These are phyloP conservation scores for Sardina pilchardus DNA, from an alignment of 2,113 vertebrate species.

Conservation along the genomic window DNA sequence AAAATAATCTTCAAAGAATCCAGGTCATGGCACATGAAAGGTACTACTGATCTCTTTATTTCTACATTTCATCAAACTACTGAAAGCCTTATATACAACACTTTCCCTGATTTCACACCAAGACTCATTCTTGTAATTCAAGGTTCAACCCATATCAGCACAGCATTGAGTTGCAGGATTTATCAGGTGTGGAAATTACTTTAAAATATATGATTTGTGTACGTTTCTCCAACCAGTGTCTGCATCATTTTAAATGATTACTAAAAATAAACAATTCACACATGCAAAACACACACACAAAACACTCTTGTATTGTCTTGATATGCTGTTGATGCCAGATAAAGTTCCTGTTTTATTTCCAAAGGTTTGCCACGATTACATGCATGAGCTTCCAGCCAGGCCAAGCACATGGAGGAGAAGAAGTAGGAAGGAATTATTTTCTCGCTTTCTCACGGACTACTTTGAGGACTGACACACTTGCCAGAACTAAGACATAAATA, in stretches of 20 bases:
- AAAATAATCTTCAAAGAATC: neutral
- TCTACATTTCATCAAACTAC: neutral
- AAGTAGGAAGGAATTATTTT: neutral
- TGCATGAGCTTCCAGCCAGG: neutral
- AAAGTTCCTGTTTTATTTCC: neutral
- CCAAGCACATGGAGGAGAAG: neutral
- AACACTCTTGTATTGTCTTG: neutral
- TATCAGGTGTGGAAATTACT: neutral
- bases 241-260: neutral
- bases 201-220: neutral
- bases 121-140: neutral
- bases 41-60: neutral
- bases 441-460: slow-evolving; percentile 3
- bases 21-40: neutral
- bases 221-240: neutral
- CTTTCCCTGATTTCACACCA: neutral
- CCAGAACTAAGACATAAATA: neutral
- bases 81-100: neutral
- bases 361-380: neutral
- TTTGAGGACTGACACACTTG: neutral
- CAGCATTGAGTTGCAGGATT: neutral
- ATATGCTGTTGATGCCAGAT: neutral
- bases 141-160: slow-evolving; percentile 8
- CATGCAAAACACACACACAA: neutral
- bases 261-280: neutral